These are phyloP conservation scores for Scylla paramamosain DNA, from an alignment of 1,140 invertebrate genomes.

Conservation along the genomic window DNA sequence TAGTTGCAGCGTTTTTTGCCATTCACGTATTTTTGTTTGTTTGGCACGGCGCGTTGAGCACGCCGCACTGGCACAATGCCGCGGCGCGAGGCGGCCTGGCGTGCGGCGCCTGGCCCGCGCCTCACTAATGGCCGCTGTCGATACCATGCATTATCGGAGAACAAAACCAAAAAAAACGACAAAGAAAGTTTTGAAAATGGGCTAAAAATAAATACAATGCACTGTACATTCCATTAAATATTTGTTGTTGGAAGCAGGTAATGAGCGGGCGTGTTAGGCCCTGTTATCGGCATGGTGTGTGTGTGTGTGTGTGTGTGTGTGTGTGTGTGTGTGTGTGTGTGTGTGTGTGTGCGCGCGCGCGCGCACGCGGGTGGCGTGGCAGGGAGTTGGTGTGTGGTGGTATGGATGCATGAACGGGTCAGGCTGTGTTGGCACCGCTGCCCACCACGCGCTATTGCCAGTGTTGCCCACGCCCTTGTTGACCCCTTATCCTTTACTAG, in stretches of 20 bases:
- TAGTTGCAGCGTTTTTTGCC: background rate
- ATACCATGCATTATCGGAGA: background rate
- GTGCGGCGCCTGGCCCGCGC: background rate
- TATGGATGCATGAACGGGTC: background rate
- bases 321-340: too few species aligned
- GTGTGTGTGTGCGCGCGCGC: too few species aligned
- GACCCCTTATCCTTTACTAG: background rate
- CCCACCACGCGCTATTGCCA: background rate
- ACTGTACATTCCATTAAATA: background rate
- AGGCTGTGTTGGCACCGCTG: background rate
- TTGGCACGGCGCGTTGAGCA: background rate
- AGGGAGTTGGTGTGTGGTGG: background rate
- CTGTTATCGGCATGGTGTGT: background rate
- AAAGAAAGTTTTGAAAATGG: background rate
- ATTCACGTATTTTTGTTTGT: background rate
- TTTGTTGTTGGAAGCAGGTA: background rate
- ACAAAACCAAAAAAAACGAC: background rate
- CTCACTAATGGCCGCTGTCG: background rate
- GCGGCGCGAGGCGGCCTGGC: background rate
- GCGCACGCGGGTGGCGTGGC: background rate
- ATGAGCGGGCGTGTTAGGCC: background rate
- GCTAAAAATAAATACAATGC: background rate
- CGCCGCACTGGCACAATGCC: background rate
- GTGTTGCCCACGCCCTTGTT: background rate
- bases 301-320: too few species aligned